Evolutionary conservation across 1,140 invertebrate species (phyloP), one percentile per base, ranked within the genome.

Genomic region (Aradophagus sp.): DNA sequence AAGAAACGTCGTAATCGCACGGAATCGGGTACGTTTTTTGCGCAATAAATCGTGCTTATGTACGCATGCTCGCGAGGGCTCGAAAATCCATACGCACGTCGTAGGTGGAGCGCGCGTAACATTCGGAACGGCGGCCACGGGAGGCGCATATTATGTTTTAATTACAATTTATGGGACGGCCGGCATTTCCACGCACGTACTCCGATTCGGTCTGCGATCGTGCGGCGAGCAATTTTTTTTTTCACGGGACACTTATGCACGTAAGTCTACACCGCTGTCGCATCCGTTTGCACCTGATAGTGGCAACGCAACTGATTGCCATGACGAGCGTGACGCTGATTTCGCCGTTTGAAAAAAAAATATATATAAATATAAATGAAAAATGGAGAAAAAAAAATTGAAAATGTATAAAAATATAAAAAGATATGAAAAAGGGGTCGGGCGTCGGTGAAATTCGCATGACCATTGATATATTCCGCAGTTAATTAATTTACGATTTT

Each of bases 111-210:
- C 29, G 32, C 23, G 42, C 45, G 42, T 48, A n/a, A n/a, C n/a
- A 35, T 61, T 62, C 27, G 63, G 65, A 45, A 72, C 48, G 52
- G 71, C 47, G 61, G 35, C 47, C 55, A 65, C 44, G 38, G 48
- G 41, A 50, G 59, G 59, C 58, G 56, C 69, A 68, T 70, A 79
- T 75, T 75, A 75, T 74, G 69, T 76, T 77, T 77, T 77, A 77
- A 77, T 79, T 77, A 79, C 71, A 79, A 79, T 77, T 79, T 79
- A 78, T 78, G 75, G 68, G 75, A 74, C 73, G 52, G 63, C n/a
- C n/a, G n/a, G n/a, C n/a, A 61, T 66, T 72, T 75, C 72, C 73
- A 69, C 66, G 55, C 61, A 62, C 41, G 59, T 55, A 71, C 65
- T 73, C 68, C 71, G 75, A 78, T 78, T 78, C 70, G 65, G 67